phyloP scores from a whole-genome alignment of 2,888 invertebrate genomes.

The Eupithecia centaureata region DNA sequence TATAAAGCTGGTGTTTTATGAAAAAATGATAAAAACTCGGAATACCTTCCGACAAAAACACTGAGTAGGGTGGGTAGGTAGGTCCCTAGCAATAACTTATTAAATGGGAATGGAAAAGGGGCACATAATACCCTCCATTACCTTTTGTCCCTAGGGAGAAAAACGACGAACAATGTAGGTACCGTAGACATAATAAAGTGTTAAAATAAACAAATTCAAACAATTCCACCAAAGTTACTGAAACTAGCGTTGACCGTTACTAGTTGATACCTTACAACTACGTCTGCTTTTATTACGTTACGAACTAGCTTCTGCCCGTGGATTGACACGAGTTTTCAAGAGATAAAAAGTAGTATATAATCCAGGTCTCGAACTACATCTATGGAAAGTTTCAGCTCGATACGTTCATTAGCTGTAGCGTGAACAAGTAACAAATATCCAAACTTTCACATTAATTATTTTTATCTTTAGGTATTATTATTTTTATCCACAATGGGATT shows the following conservation, averaged over 20 bases:
- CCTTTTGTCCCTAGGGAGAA: neutral
- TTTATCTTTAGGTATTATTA: too few relatives aligned
- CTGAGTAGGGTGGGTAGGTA: too few relatives aligned
- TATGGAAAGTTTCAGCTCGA: neutral
- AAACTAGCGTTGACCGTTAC: neutral
- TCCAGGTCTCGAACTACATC: too few relatives aligned
- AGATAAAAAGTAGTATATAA: too few relatives aligned
- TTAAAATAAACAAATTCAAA: slow-evolving; percentile 23
- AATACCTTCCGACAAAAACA: too few relatives aligned
- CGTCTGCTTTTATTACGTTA: neutral
- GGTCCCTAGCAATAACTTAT: neutral
- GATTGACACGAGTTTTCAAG: neutral
- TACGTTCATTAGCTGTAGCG: too few relatives aligned
- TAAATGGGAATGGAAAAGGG: slow-evolving; percentile 2
- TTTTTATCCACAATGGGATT: too few relatives aligned
- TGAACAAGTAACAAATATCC: too few relatives aligned
- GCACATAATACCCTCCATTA: too few relatives aligned
- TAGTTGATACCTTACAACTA: neutral
- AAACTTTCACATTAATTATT: too few relatives aligned
- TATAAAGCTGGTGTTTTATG: too few relatives aligned
- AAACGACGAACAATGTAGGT: neutral
- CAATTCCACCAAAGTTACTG: neutral
- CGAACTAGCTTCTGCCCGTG: neutral
- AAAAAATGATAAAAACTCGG: too few relatives aligned
- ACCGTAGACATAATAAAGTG: neutral